Conservation (phyloP, 2,888 invertebrate species). For the Drosophila mimetica region DNA sequence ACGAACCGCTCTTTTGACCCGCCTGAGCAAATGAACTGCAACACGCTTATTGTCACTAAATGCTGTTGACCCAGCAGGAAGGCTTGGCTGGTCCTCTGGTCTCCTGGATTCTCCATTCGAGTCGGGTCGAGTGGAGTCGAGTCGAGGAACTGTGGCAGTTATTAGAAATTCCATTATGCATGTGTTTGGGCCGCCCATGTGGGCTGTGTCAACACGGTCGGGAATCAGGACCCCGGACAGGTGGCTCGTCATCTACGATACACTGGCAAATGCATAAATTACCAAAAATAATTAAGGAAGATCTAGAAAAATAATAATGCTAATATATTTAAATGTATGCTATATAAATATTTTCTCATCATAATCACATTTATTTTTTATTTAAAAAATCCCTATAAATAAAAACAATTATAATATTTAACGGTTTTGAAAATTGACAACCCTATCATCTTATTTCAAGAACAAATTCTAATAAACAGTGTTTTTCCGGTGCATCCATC, state of each 20-base stretch:
- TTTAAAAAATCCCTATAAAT: too few species aligned
- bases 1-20: slow-evolving; percentile 20
- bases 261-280: slow-evolving; percentile 4
- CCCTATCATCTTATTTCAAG: too few species aligned
- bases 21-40: slow-evolving; percentile 51
- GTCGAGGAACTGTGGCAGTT: slow-evolving; percentile 45
- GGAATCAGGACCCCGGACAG: slow-evolving; percentile 46
- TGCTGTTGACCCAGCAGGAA: slow-evolving; percentile 66
- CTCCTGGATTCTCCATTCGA: slow-evolving; percentile 1
- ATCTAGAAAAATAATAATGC: neutral
- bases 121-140: slow-evolving; percentile 2
- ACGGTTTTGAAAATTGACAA: too few species aligned
- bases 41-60: slow-evolving; percentile 59
- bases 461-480: too few species aligned
- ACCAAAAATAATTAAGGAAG: neutral
- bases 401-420: too few species aligned
- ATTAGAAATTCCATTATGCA: slow-evolving; percentile 79
- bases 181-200: slow-evolving; percentile 40
- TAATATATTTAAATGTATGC: too few species aligned
- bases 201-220: slow-evolving; percentile 64
- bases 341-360: too few species aligned
- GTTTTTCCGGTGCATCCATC: neutral
- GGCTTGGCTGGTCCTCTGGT: slow-evolving; percentile 13
- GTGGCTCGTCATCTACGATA: slow-evolving; percentile 26
- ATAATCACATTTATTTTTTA: too few species aligned